Conservation (phyloP, 92 coral and sea anemone genomes). For the Epizoanthus stellaris region DNA sequence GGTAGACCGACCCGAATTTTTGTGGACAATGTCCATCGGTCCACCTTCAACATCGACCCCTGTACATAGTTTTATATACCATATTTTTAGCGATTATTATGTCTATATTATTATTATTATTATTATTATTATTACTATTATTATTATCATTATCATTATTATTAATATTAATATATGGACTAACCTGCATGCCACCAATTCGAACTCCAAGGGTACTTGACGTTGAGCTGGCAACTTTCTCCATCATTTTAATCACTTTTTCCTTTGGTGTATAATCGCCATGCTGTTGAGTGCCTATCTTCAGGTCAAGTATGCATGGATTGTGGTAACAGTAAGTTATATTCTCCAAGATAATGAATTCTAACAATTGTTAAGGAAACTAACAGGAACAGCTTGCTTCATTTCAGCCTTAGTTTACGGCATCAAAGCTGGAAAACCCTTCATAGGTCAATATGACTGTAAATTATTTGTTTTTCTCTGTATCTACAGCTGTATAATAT, state of each 20-base stretch:
- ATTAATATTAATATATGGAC: neutral
- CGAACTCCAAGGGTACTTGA: conserved; percentile 94
- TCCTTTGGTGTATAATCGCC: conserved; percentile 90
- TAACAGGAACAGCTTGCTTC: neutral
- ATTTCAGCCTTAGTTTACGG: neutral
- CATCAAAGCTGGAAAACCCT: neutral
- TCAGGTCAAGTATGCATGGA: conserved; percentile 94
- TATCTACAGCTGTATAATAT: neutral
- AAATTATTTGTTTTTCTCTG: neutral
- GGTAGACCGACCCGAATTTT: no score
- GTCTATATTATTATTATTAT: no score
- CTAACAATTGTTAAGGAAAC: conserved; percentile 67
- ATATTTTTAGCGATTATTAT: no score
- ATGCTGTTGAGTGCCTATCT: conserved; percentile 97
- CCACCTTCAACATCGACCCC: no score
- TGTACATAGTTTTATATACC: no score
- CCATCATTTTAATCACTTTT: conserved; percentile 75
- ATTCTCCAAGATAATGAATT: conserved; percentile 91
- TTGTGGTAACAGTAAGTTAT: conserved; percentile 74
- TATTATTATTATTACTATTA: no score
- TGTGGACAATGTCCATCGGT: no score
- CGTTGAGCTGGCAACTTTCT: conserved; percentile 83
- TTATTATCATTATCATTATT: no score
- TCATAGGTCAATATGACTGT: neutral
- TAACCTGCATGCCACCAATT: conserved; percentile 95